phyloP scores from a whole-genome alignment of 2,113 vertebrate genomes.

The Procavia capensis region DNA sequence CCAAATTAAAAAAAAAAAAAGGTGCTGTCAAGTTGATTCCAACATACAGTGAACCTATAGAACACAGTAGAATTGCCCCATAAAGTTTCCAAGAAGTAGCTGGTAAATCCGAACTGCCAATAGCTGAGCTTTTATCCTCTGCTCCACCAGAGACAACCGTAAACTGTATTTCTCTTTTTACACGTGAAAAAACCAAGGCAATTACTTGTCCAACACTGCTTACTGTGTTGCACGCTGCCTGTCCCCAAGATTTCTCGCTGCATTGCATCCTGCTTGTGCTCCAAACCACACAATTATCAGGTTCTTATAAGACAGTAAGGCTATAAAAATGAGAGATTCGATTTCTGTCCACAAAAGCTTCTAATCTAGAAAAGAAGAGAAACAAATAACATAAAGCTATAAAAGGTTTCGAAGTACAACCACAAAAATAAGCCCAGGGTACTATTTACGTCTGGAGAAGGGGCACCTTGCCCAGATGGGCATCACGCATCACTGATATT shows the following conservation, averaged over 20 bases:
- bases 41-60: too few species aligned
- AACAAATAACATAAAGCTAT: background rate
- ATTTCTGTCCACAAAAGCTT: background rate
- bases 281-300: background rate
- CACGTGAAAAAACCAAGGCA: background rate
- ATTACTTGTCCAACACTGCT: background rate
- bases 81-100: too few species aligned
- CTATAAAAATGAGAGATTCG: background rate
- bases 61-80: too few species aligned
- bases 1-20: too few species aligned
- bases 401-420: background rate
- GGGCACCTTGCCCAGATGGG: background rate
- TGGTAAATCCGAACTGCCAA: too few species aligned
- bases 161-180: background rate
- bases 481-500: background rate
- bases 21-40: too few species aligned
- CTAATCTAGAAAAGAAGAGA: background rate
- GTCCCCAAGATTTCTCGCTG: too few species aligned
- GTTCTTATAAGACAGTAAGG: background rate
- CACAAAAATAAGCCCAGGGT: background rate
- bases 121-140: too few species aligned
- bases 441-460: background rate
- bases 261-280: too few species aligned
- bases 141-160: background rate
- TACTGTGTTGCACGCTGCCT: too few species aligned